Conservation (phyloP, 2,797 vertebrate genomes). For the Sarcophilus harrisii region DNA sequence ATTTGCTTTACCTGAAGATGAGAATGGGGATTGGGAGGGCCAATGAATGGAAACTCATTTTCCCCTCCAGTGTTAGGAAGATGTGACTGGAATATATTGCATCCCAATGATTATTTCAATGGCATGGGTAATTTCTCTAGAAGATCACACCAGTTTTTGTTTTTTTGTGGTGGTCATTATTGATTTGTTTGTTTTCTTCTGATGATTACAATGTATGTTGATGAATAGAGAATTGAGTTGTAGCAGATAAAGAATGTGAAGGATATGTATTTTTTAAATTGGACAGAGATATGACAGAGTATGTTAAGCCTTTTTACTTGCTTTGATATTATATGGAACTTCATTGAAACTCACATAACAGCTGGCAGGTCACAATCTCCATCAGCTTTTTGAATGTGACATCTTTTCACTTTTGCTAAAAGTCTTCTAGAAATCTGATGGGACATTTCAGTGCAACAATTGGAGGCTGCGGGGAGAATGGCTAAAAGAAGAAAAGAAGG, state of each 20-base stretch:
- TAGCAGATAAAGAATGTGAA: background rate
- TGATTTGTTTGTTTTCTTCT: background rate
- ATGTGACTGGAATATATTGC: background rate
- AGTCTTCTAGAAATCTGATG: slow-evolving; percentile 78
- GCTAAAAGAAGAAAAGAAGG: slow-evolving; percentile 75
- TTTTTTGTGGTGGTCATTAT: background rate
- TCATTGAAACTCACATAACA: slow-evolving; percentile 84
- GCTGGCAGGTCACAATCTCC: slow-evolving; percentile 84
- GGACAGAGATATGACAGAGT: background rate
- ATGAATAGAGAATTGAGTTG: background rate
- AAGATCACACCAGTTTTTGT: background rate
- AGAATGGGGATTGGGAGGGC: background rate
- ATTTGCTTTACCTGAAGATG: background rate
- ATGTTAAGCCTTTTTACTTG: background rate
- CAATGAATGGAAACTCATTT: background rate
- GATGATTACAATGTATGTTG: background rate
- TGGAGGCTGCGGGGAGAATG: slow-evolving; percentile 82
- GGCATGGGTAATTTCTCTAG: background rate
- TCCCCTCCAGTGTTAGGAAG: background rate
- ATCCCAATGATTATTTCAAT: background rate
- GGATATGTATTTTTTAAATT: background rate
- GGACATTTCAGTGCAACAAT: slow-evolving; percentile 83
- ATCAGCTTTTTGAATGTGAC: slow-evolving; percentile 82
- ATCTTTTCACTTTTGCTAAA: slow-evolving; percentile 79
- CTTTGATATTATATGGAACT: background rate